Evolutionary conservation across 2,797 vertebrate genomes (phyloP).

Genomic region (Pangasius mekongensis): DNA sequence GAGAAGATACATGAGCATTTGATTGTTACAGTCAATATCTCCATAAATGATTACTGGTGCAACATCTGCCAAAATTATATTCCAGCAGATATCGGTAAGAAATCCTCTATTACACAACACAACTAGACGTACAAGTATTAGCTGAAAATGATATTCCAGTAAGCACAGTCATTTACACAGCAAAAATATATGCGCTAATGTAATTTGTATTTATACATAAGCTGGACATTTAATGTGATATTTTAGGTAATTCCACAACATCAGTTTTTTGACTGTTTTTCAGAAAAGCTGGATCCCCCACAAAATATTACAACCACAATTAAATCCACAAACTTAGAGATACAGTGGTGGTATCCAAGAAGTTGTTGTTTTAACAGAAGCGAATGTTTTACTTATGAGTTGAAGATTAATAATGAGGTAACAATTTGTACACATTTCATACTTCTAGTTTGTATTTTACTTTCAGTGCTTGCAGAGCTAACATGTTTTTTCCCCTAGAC

Average conservation of each 20-base stretch:
- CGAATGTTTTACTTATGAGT: not conserved
- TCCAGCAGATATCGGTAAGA: not conserved
- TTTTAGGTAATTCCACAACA: not conserved
- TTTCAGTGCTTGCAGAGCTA: not conserved
- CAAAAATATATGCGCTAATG: not conserved
- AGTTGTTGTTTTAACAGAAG: rapidly evolving
- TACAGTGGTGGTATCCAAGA: not conserved
- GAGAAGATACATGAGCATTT: rapidly evolving
- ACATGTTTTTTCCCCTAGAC: not conserved
- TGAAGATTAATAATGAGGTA: conserved; percentile 47
- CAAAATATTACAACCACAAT: not conserved
- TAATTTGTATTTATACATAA: not conserved
- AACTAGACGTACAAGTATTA: not conserved
- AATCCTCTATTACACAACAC: not conserved
- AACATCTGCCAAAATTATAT: rapidly evolving
- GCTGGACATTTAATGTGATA: not conserved
- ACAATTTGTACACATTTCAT: not conserved
- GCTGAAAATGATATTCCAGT: too few species aligned
- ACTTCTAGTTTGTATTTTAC: not conserved
- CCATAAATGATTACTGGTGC: not conserved
- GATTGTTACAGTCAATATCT: not conserved
- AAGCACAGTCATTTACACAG: not conserved
- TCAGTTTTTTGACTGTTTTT: not conserved
- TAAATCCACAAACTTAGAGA: conserved; percentile 18
- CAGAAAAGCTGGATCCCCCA: conserved; percentile 34